Conservation (phyloP, 2,797 vertebrate species). For the Gadopsis marmoratus region DNA sequence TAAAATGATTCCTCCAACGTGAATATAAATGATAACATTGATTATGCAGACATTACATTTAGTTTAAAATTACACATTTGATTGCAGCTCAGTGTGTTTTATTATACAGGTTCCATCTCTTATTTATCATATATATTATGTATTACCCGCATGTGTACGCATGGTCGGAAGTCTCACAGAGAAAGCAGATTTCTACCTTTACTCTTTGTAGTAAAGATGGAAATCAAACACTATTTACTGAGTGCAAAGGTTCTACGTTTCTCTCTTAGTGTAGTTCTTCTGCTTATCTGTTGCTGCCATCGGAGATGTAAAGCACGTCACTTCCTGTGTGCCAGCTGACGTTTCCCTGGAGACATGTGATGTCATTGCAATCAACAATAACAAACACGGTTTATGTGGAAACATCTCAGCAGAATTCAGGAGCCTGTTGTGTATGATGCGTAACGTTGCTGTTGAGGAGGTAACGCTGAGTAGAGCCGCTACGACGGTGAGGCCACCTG, state of each 20-base stretch:
- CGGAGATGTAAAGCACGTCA: background rate
- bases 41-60: too few relatives aligned
- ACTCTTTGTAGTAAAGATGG: too few relatives aligned
- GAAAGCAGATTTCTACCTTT: too few relatives aligned
- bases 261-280: background rate
- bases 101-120: too few relatives aligned
- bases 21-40: too few relatives aligned
- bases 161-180: too few relatives aligned
- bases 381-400: background rate
- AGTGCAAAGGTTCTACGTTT: background rate
- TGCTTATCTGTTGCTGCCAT: constrained; percentile 8
- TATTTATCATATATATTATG: too few relatives aligned
- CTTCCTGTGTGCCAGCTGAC: background rate
- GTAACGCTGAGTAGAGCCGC: constrained; percentile 19
- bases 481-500: constrained; percentile 13
- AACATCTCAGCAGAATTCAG: background rate
- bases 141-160: too few relatives aligned
- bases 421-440: constrained; percentile 16
- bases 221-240: too few relatives aligned
- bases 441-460: background rate
- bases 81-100: too few relatives aligned
- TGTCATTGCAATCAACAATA: constrained; percentile 6
- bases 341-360: constrained; percentile 19
- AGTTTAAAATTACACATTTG: too few relatives aligned
- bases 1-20: too few relatives aligned